Conservation (phyloP, 2,888 invertebrate species). For the Perithous albicinctus region DNA sequence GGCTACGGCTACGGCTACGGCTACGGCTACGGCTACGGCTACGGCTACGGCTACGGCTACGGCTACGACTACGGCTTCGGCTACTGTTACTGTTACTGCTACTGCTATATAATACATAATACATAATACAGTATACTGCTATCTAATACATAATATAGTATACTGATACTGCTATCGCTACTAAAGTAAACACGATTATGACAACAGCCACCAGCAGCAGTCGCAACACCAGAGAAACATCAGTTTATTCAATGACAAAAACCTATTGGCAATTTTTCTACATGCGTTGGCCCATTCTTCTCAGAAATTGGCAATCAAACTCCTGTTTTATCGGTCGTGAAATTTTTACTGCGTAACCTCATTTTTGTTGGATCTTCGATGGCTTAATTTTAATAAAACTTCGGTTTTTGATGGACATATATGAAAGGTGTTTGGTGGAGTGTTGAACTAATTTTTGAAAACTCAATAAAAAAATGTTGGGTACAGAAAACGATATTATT, state of each 20-base stretch:
- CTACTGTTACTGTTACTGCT: not conserved
- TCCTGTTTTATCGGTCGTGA: not conserved
- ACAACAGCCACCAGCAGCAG: not conserved
- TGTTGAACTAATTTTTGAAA: too few relatives aligned
- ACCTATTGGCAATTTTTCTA: conserved; percentile 28
- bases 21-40: too few relatives aligned
- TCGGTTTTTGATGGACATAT: too few relatives aligned
- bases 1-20: not conserved
- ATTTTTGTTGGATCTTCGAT: not conserved
- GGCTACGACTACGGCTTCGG: not conserved
- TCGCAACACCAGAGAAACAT: not conserved
- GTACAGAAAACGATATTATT: too few relatives aligned
- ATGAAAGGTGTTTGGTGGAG: too few relatives aligned
- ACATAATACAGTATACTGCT: too few relatives aligned
- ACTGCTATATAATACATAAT: too few relatives aligned
- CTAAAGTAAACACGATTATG: conserved; percentile 2
- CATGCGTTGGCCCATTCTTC: conserved; percentile 17
- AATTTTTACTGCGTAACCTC: not conserved
- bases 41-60: conserved; percentile 20
- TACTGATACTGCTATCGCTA: too few relatives aligned
- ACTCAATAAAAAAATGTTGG: too few relatives aligned
- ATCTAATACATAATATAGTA: too few relatives aligned
- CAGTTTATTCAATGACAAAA: conserved; percentile 27
- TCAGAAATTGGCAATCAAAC: conserved; percentile 25
- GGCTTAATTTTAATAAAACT: not conserved